Evolutionary conservation across 2,797 vertebrate species (phyloP).

Genomic region (Spatula clypeata): DNA sequence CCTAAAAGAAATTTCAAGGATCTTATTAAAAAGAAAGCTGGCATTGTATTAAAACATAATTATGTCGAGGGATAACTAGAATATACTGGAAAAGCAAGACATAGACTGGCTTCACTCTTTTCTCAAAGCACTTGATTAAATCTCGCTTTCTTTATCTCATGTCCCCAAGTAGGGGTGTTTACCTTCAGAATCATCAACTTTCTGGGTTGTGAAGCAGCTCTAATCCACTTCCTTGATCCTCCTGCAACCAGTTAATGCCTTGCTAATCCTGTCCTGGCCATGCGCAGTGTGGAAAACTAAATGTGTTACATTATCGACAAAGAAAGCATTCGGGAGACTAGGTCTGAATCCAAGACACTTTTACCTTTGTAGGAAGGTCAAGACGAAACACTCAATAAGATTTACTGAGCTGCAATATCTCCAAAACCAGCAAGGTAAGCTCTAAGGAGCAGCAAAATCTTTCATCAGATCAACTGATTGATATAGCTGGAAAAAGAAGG

Average conservation of each 20-base stretch:
- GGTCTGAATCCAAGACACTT: conserved; percentile 30
- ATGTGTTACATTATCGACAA: background rate
- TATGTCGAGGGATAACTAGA: conserved; percentile 26
- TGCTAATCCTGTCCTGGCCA: conserved; percentile 36
- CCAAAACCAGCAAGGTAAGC: conserved; percentile 4
- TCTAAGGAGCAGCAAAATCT: background rate
- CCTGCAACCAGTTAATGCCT: background rate
- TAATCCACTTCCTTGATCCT: conserved; percentile 36
- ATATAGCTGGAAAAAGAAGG: conserved; percentile 12
- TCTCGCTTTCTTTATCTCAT: conserved; percentile 23
- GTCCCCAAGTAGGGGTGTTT: background rate
- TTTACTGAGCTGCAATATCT: background rate
- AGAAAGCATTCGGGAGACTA: conserved; percentile 21
- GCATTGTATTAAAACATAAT: conserved; percentile 54
- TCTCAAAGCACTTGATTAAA: conserved; percentile 25
- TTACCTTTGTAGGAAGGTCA: conserved; percentile 14
- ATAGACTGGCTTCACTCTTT: background rate
- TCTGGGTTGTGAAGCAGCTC: background rate
- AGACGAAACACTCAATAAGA: background rate
- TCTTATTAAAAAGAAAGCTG: conserved; percentile 55
- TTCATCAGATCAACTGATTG: background rate
- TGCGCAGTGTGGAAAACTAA: background rate
- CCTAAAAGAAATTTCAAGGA: conserved; percentile 58
- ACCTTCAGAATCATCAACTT: conserved; percentile 6
- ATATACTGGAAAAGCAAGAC: background rate